These are phyloP conservation scores for Lycorma delicatula DNA, from an alignment of 1,140 invertebrate species.

Conservation along the genomic window DNA sequence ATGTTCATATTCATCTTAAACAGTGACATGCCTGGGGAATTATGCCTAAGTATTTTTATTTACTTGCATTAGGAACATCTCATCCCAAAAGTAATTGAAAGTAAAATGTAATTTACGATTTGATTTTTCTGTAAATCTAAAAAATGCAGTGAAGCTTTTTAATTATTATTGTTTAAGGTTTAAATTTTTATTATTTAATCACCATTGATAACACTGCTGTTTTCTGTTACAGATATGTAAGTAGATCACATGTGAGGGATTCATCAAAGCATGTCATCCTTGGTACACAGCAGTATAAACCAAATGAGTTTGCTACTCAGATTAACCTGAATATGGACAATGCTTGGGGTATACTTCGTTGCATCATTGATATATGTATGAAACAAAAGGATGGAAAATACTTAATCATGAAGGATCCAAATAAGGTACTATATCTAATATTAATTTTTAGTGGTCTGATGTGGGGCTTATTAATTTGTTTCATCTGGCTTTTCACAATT, in stretches of 20 bases:
- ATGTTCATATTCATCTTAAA: no score
- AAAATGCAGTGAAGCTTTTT: no score
- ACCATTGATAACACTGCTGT: no score
- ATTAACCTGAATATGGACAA: constrained; percentile 99
- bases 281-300: constrained; percentile 97
- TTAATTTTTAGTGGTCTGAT: no score
- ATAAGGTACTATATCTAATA: constrained; percentile 60
- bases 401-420: constrained; percentile 98
- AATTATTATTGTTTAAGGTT: no score
- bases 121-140: no score
- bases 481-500: background rate
- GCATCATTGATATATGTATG: constrained; percentile 97
- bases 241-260: constrained; percentile 84
- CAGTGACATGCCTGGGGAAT: no score
- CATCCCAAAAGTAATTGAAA: no score
- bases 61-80: no score
- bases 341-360: constrained; percentile 97
- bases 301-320: constrained; percentile 95
- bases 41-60: no score
- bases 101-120: no score
- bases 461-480: background rate
- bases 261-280: constrained; percentile 95
- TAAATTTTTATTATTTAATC: no score
- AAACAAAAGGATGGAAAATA: constrained; percentile 97
- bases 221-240: constrained; percentile 67